Base-by-base conservation (phyloP, 35 echinoderm and acorn worm species). In the Ptychodera flava region DNA sequence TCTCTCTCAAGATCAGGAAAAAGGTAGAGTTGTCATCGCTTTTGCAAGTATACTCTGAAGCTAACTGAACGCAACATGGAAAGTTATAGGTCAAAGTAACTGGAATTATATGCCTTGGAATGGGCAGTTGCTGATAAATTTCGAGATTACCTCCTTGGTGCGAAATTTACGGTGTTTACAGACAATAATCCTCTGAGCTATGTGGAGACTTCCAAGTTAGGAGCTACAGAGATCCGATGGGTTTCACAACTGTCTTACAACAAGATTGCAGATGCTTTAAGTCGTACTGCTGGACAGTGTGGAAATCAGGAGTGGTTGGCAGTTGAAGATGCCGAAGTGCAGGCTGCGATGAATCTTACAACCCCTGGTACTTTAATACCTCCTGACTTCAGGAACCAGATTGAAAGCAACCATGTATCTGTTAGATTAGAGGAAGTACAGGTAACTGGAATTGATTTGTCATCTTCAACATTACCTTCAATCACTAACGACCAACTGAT, bases 21-120 rank as follows among this genome's bases (percentile, higher is more conserved):
- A 34, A 34, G 35, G 35, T 33, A 15, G 80, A 15, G 84, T 76
- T 38, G 92, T 93, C 10, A 0, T 93, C 0, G 81, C 86, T 28
- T 90, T 89, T 93, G 91, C 89, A 37, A 91, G 88, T 29, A 89
- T 88, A 37, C n/a, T n/a, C n/a, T n/a, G n/a, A n/a, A n/a, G n/a
- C n/a, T n/a, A n/a, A n/a, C 52, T 83, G 52, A 85, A 85, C 33
- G 89, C 89, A 2, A 85, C 86, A 64, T 81, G 64, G 84, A 91
- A 86, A 1, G 80, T 86, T 32, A 1, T 77, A 35, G 89, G 53
- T 78, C 33, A 86, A 16, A 80, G 76, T 1, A 91, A 85, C 78
- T 91, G 86, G 89, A 91, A 36, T 33, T 91, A 0, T 34, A 86
- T n/a, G 89, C 31, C 10, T 30, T 91, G 0, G 81, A 86, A 33